Conservation (phyloP, 2,888 invertebrate species). For the Isotomurus palustris region DNA sequence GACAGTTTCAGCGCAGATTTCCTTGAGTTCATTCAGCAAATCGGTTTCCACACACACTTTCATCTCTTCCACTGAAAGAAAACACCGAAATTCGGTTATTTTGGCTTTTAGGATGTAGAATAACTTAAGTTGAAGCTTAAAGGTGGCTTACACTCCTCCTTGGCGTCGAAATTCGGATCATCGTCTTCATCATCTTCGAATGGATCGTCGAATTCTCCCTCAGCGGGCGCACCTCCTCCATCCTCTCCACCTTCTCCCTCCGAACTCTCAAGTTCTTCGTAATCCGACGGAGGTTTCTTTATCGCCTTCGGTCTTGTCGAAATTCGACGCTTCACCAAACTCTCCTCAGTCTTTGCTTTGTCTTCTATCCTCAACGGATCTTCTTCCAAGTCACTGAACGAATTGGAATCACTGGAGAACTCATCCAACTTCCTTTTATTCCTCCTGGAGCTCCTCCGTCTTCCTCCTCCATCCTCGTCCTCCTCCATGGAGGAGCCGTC, state of each 20-base stretch:
- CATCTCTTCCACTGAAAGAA: conserved; percentile 5
- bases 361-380: no score
- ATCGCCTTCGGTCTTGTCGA: background rate
- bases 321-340: no score
- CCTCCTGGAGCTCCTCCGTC: no score
- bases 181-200: conserved; percentile 11
- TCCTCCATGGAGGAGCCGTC: no score
- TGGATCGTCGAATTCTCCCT: background rate
- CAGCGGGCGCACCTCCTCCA: no score
- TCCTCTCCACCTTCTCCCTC: no score
- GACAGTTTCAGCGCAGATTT: background rate
- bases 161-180: conserved; percentile 9
- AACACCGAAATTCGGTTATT: background rate
- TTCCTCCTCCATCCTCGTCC: no score
- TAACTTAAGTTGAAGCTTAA: no score
- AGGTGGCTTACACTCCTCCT: conserved; percentile 2
- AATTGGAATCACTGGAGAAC: conserved; percentile 8
- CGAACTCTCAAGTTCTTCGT: conserved; percentile 7
- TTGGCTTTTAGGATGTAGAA: no score
- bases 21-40: background rate
- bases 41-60: background rate
- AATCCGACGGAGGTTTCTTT: conserved; percentile 4
- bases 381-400: conserved; percentile 7
- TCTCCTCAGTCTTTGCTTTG: no score
- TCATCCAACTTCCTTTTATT: background rate